These are phyloP conservation scores for Salmo trutta DNA, from an alignment of 2,797 vertebrate genomes.

Conservation along the genomic window DNA sequence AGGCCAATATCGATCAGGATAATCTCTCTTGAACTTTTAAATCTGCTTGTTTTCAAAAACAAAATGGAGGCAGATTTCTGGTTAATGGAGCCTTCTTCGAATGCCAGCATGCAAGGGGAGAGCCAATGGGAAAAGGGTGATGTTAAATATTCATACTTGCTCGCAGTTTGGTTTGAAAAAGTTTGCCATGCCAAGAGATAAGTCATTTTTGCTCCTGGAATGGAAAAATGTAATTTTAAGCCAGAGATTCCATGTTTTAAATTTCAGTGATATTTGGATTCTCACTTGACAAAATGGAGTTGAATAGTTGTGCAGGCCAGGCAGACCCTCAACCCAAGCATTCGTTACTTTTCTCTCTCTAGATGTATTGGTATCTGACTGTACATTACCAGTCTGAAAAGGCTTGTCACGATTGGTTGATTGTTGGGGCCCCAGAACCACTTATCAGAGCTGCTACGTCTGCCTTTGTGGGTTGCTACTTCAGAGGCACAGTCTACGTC, in stretches of 20 bases:
- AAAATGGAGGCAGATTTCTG: constrained; percentile 28
- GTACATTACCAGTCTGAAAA: constrained; percentile 20
- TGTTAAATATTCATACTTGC: constrained; percentile 65
- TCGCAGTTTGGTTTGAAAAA: constrained; percentile 37
- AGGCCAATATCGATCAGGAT: constrained; percentile 11
- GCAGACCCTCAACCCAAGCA: not conserved
- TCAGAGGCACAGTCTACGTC: too few relatives aligned
- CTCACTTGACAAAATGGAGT: not conserved
- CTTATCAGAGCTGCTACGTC: constrained; percentile 18
- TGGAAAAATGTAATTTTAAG: not conserved
- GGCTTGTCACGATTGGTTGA: constrained; percentile 24
- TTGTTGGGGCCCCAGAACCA: constrained; percentile 18
- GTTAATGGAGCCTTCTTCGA: constrained; percentile 23
- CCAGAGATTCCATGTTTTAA: not conserved
- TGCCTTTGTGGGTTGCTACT: not conserved
- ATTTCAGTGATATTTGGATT: not conserved
- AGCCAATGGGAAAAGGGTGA: constrained; percentile 33
- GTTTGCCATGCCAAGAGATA: constrained; percentile 31
- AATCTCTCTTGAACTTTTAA: constrained; percentile 8
- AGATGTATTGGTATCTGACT: constrained; percentile 4
- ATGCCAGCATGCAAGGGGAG: constrained; percentile 27
- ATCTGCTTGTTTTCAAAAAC: constrained; percentile 12
- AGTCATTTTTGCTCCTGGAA: not conserved
- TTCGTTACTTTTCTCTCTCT: not conserved
- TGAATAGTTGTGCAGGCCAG: not conserved